A percentile compares a stretch with the other conserved stretches of the same genome.
These are phyloP conservation scores for Apogon hyalosoma DNA, from an alignment of 2,797 vertebrate genomes.

Conservation along the genomic window DNA sequence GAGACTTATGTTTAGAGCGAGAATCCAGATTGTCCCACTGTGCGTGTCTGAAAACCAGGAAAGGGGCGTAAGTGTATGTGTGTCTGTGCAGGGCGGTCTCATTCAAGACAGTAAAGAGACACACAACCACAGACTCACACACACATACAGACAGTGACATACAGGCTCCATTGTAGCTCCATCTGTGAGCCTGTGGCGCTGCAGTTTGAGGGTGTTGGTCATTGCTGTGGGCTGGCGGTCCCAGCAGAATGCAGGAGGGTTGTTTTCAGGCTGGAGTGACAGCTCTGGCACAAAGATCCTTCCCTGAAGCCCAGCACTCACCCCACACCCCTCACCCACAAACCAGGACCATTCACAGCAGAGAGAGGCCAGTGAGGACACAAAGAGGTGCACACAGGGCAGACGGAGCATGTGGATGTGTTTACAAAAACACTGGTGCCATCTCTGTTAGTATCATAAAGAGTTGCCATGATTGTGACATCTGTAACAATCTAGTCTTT, in stretches of 20 bases:
- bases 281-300: constrained; percentile 22
- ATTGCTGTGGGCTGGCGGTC: constrained; percentile 9
- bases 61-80: constrained; percentile 49
- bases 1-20: constrained; percentile 70
- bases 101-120: constrained; percentile 31
- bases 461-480: background rate
- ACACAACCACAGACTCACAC: constrained; percentile 16
- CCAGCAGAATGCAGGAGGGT: constrained; percentile 48
- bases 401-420: constrained; percentile 7
- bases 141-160: constrained; percentile 35
- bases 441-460: background rate
- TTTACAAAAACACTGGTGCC: constrained; percentile 19
- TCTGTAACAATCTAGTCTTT: background rate
- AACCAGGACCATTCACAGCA: background rate
- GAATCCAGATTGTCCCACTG: constrained; percentile 72
- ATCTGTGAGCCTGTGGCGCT: constrained; percentile 50
- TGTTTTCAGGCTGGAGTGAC: constrained; percentile 53
- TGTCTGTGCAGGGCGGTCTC: constrained; percentile 23
- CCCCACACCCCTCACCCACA: background rate
- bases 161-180: constrained; percentile 59
- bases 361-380: constrained; percentile 15
- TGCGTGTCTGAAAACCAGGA: constrained; percentile 58
- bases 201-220: constrained; percentile 57
- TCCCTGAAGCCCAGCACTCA: constrained; percentile 6
- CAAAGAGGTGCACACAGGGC: constrained; percentile 13